These are phyloP conservation scores for Regulus satrapa DNA, from an alignment of 2,113 vertebrate species.

Conservation along the genomic window DNA sequence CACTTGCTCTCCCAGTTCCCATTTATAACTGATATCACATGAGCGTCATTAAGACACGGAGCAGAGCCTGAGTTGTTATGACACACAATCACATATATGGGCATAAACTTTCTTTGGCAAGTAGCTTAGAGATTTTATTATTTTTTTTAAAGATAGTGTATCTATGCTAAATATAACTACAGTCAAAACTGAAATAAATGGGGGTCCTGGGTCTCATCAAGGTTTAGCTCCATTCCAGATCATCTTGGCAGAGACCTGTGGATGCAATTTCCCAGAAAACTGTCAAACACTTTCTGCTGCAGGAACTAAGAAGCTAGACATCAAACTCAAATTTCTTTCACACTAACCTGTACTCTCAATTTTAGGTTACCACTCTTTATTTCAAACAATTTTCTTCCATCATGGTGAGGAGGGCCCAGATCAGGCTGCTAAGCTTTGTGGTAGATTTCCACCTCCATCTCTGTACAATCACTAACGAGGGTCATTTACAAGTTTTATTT, in stretches of 20 bases:
- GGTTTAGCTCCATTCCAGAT: not conserved
- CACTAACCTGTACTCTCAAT: not conserved
- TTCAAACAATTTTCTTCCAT: not conserved
- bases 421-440: not conserved
- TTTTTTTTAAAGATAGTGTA: not conserved
- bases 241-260: not conserved
- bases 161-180: not conserved
- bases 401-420: not conserved
- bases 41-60: slow-evolving; percentile 34
- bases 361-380: not conserved
- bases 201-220: not conserved
- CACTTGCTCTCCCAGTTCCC: slow-evolving; percentile 36
- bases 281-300: not conserved
- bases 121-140: not conserved
- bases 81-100: not conserved
- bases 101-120: not conserved
- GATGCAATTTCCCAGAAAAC: not conserved
- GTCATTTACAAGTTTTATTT: not conserved
- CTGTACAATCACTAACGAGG: not conserved
- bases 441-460: not conserved
- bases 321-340: not conserved
- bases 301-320: not conserved
- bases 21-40: slow-evolving; percentile 42
- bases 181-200: not conserved
- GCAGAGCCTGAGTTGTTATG: not conserved